A percentile compares a stretch with the other conserved stretches of the same genome.
phyloP scores from a whole-genome alignment of 2,888 invertebrate species.

The Hermaeophaga mercurialis region DNA sequence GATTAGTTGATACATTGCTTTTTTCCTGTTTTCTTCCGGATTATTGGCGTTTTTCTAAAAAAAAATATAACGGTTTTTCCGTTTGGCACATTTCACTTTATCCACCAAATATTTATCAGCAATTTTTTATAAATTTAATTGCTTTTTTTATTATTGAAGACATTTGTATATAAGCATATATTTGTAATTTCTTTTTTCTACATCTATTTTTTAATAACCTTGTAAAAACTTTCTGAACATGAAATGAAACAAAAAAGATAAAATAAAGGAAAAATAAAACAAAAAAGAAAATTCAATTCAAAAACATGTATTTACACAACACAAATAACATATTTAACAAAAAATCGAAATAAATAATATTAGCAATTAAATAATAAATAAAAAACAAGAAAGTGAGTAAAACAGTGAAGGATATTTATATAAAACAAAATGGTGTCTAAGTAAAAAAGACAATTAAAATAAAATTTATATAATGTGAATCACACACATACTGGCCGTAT shows the following conservation, averaged over 20 bases:
- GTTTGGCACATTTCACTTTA: too few species aligned
- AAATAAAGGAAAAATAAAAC: conserved; percentile 39
- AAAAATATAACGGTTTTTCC: too few species aligned
- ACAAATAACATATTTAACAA: conserved; percentile 41
- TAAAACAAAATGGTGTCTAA: conserved; percentile 24
- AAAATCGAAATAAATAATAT: conserved; percentile 36
- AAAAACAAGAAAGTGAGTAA: conserved; percentile 32
- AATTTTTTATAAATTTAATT: too few species aligned
- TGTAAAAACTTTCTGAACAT: too few species aligned
- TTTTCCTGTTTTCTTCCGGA: conserved; percentile 66
- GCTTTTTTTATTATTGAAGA: too few species aligned
- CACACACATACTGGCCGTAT: conserved; percentile 29
- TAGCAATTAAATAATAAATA: conserved; percentile 32
- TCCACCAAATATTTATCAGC: too few species aligned
- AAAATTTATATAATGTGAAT: conserved; percentile 9
- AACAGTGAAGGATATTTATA: conserved; percentile 33
- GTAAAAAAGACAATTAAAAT: conserved; percentile 29
- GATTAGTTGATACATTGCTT: conserved; percentile 76
- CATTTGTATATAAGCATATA: too few species aligned
- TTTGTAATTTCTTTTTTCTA: too few species aligned
- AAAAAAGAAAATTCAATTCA: conserved; percentile 39
- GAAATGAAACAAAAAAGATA: too few species aligned
- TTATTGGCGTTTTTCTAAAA: conserved; percentile 55
- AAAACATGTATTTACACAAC: conserved; percentile 42
- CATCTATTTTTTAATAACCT: too few species aligned